Base-by-base conservation (phyloP, 2,888 invertebrate species). In the Drosophila testacea region DNA sequence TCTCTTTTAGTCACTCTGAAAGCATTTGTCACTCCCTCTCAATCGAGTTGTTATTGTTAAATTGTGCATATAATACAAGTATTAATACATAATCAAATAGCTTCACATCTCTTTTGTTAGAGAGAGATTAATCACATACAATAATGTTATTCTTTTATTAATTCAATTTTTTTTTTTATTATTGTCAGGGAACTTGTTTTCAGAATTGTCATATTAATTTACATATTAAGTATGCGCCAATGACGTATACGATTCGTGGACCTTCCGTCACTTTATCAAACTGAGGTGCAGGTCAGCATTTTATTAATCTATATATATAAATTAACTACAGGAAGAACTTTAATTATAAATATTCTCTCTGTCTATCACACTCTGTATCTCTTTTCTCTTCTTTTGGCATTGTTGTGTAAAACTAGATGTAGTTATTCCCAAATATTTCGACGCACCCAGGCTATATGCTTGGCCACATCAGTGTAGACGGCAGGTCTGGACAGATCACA, bases 401-500 rank as follows among this genome's bases (percentile, higher is more conserved):
- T 56, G 55, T 22, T 44, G 4, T 54, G 7, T 41, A 30, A 1
- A 16, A 16, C 11, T 34, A 7, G 4, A 1, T 11, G 16, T 30
- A 64, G 50, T 71, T 68, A 75, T 36, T 61, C 16, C 89, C 81
- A 78, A 77, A 90, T 85, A 55, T 90, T 88, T 16, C 64, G 64
- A 11, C 77, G 82, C 28, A 95, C 93, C 95, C 95, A 95, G 10
- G 85, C 73, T 32, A 92, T 89, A 80, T 94, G 94, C 80, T 94
- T 93, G 2, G 95, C 94, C 28, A 94, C 91, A 81, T 96, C 96
- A 0, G 94, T 94, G 82, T 95, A 95, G 9, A 96, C 93, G 1
- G 95, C 91, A 77, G 94, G 95, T 76, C 95, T 93, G 34, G 93
- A 90, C 0, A 95, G 93, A 85, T 95, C 94, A 83, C 95, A 96